Conservation (phyloP, 2,797 vertebrate species). For the Petrocephalus schoutedeni region DNA sequence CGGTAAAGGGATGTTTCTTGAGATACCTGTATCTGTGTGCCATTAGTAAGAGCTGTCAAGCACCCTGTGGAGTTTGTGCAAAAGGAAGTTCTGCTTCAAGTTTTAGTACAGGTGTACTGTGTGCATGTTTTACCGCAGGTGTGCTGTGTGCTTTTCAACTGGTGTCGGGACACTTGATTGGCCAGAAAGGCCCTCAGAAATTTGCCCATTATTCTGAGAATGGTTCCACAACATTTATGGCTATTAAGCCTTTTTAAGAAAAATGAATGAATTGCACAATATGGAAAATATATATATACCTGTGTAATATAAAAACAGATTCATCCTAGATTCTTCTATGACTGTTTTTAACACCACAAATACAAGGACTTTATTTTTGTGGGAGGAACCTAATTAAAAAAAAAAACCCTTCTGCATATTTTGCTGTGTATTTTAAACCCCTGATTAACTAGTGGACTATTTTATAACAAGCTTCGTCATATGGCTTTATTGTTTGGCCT, state of each 20-base stretch:
- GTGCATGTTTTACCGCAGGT: not conserved
- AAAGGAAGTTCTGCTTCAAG: not conserved
- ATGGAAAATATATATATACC: not conserved
- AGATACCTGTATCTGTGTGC: not conserved
- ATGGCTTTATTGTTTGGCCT: not conserved
- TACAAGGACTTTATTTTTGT: not conserved
- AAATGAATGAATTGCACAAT: not conserved
- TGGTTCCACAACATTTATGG: not conserved
- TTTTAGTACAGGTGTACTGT: not conserved
- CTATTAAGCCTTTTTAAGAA: not conserved
- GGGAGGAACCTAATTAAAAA: not conserved
- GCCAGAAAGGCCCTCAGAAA: not conserved
- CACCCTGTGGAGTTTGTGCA: not conserved
- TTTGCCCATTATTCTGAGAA: not conserved
- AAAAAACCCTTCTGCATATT: not conserved
- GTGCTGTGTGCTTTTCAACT: not conserved
- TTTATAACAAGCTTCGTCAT: not conserved
- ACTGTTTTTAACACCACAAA: not conserved
- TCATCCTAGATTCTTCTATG: not conserved
- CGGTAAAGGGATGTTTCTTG: not conserved
- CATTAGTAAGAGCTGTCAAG: not conserved
- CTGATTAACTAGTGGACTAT: not conserved
- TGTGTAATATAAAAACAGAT: not conserved
- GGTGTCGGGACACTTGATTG: not conserved
- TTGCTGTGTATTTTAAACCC: not conserved